Evolutionary conservation across 2,113 vertebrate genomes (phyloP), one percentile per base, ranked within the genome.

Genomic region (Tetrao urogallus): DNA sequence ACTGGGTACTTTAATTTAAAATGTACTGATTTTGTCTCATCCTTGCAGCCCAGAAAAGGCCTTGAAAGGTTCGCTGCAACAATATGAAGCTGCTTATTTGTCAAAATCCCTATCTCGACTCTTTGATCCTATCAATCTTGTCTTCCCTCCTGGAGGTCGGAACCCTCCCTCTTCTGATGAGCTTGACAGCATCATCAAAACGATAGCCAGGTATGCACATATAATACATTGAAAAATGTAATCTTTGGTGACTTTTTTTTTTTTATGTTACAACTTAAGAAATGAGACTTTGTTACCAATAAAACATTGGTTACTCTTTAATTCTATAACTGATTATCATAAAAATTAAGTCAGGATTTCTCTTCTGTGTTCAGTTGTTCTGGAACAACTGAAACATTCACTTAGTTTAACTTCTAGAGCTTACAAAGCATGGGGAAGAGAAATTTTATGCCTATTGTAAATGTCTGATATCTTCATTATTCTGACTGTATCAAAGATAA

Each of bases 71-170:
- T 99, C 98, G 10, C 97, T 99, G 36, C 98, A 98, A 97, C 98
- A 98, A 0, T 99, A 99, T 32, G 99, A 99, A 97, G 98, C 98
- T 28, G 99, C 99, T 40, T 99, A 99, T 96, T 98, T 99, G 27
- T 99, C 99, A 94, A 99, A 99, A 96, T 99, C 99, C 15, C 98
- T 99, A 47, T 99, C 99, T 20, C 98, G 99, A 18, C 98, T 99
- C 47, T 99, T 99, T 82, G 99, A 99, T 92, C 99, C 99, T 38
- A 99, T 99, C 98, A 99, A 99, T 95, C 98, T 99, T 10, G 99
- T 99, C 75, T 99, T 99, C 67, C 99, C 99, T 5, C 98, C 98
- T 88, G 99, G 99, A 32, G 99, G 99, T 13, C 98, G 98, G 54
- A 99, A 98, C 96, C 99, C 99, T 18, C 99, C 99, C 82, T 99